These are phyloP conservation scores for Hirtodrosophila trivittata DNA, from an alignment of 2,888 invertebrate genomes.

Conservation along the genomic window DNA sequence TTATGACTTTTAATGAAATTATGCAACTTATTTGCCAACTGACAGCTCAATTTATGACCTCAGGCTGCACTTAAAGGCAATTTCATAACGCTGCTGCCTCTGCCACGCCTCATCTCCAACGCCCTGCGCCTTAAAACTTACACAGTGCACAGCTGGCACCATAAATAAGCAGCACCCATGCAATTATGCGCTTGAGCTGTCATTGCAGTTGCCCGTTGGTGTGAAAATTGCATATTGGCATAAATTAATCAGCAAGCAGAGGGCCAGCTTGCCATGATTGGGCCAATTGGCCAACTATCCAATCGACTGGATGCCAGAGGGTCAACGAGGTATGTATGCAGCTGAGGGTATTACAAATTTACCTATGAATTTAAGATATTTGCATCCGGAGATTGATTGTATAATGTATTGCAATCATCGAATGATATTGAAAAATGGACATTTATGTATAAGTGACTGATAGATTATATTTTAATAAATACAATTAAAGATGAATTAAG, in stretches of 20 bases:
- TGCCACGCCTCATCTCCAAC: background rate
- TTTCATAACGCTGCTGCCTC: constrained; percentile 35
- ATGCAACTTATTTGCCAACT: constrained; percentile 67
- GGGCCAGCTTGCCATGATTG: constrained; percentile 60
- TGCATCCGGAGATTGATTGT: constrained; percentile 16
- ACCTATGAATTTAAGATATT: constrained; percentile 38
- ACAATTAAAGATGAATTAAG: too few species aligned
- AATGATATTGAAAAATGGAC: too few species aligned
- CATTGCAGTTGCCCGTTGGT: constrained; percentile 66
- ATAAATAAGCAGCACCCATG: constrained; percentile 65
- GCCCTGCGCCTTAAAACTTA: background rate
- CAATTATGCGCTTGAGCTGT: constrained; percentile 75
- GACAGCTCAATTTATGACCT: constrained; percentile 72
- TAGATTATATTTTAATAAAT: too few species aligned
- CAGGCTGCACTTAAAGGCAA: constrained; percentile 44
- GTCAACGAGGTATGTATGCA: background rate
- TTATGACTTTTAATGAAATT: constrained; percentile 62
- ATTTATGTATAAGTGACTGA: too few species aligned
- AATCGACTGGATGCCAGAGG: constrained; percentile 32
- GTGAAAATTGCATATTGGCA: constrained; percentile 77
- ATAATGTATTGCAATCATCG: too few species aligned
- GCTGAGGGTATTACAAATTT: constrained; percentile 18
- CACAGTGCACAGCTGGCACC: constrained; percentile 40
- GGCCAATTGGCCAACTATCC: constrained; percentile 46
- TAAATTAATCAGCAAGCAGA: constrained; percentile 69